Percentiles rank a stretch among this genome's conserved stretches.
These are phyloP conservation scores for Steinernema hermaphroditum DNA, from an alignment of 2,888 invertebrate species.

Conservation along the genomic window DNA sequence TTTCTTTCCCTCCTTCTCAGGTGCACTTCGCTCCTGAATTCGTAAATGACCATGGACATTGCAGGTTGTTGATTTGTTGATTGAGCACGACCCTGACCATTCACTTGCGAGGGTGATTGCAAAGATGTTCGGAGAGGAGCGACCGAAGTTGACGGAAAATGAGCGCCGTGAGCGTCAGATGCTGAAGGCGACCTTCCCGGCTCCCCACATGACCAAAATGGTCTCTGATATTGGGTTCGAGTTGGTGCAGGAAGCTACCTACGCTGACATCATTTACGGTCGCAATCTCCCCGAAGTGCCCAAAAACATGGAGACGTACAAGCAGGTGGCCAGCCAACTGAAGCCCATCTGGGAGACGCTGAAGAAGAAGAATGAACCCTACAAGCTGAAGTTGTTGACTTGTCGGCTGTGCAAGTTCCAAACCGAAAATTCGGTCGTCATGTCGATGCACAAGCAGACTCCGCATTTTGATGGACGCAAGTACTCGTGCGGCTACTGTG, in stretches of 20 bases:
- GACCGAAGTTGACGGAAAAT: constrained; percentile 55
- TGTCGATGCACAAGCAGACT: constrained; percentile 52
- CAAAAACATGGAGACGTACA: constrained; percentile 64
- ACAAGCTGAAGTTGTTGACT: constrained; percentile 49
- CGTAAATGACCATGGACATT: neutral
- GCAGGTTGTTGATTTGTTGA: constrained; percentile 60
- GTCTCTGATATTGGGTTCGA: constrained; percentile 64
- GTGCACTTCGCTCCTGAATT: constrained; percentile 32
- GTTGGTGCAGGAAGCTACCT: constrained; percentile 64
- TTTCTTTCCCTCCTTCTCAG: constrained; percentile 64
- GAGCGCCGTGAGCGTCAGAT: constrained; percentile 55
- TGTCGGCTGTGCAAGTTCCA: constrained; percentile 62
- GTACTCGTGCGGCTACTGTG: constrained; percentile 59
- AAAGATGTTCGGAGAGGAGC: constrained; percentile 60
- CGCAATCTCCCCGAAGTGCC: constrained; percentile 63
- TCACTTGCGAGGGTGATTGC: constrained; percentile 56
- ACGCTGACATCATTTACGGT: constrained; percentile 64
- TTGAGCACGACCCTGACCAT: constrained; percentile 63
- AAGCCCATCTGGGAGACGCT: constrained; percentile 64
- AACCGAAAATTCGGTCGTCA: constrained; percentile 55
- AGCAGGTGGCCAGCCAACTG: constrained; percentile 64
- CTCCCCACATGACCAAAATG: constrained; percentile 62
- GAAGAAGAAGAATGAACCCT: constrained; percentile 58
- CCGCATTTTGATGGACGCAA: constrained; percentile 53
- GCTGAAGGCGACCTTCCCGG: constrained; percentile 48